A percentile compares a stretch with the other conserved stretches of the same genome.
Conservation (phyloP, 2,113 vertebrate genomes). For the Entelurus aequoreus region DNA sequence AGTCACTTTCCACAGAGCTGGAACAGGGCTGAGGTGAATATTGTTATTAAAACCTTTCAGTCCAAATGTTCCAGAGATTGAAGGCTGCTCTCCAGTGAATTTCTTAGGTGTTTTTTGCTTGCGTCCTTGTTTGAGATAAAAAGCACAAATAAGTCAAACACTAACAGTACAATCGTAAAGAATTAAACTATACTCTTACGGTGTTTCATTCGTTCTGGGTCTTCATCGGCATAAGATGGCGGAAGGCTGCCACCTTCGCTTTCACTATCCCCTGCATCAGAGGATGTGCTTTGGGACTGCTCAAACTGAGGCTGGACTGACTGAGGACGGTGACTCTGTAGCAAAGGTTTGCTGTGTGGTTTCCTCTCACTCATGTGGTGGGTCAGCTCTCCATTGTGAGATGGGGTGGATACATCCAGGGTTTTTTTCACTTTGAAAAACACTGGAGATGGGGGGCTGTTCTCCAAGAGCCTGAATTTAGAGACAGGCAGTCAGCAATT, state of each 20-base stretch:
- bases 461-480: constrained; percentile 78
- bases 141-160: constrained; percentile 44
- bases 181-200: constrained; percentile 76
- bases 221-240: constrained; percentile 77
- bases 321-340: constrained; percentile 40
- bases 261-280: constrained; percentile 67
- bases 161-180: constrained; percentile 1
- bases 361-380: constrained; percentile 68
- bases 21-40: not conserved
- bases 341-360: constrained; percentile 55
- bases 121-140: constrained; percentile 89
- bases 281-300: constrained; percentile 64
- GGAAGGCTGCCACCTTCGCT: constrained; percentile 62
- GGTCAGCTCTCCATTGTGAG: constrained; percentile 81
- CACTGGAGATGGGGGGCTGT: constrained; percentile 75
- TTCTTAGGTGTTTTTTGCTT: constrained; percentile 99
- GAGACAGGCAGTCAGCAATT: constrained; percentile 16
- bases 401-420: constrained; percentile 68
- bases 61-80: constrained; percentile 94
- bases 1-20: not conserved
- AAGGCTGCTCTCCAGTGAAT: constrained; percentile 96
- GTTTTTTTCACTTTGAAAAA: constrained; percentile 87
- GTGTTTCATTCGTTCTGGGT: constrained; percentile 90
- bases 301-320: constrained; percentile 37
- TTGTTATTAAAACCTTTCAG: constrained; percentile 81